Conservation (phyloP, 2,113 vertebrate genomes). For the Bambusicola thoracicus region DNA sequence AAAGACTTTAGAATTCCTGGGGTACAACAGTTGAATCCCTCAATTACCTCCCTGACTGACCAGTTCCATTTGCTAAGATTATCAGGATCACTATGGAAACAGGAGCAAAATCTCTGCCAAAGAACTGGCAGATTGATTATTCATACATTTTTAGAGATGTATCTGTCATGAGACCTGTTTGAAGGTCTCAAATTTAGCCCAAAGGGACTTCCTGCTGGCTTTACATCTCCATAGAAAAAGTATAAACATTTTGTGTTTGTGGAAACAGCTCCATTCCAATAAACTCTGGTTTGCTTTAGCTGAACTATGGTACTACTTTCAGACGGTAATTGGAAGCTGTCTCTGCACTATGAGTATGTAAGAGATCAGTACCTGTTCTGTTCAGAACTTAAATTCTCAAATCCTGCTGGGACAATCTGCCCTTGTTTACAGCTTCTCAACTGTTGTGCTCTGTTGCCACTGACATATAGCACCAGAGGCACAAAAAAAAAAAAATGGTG, state of each 20-base stretch:
- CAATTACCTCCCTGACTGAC: neutral
- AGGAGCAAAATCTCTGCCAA: neutral
- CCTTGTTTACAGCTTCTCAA: neutral
- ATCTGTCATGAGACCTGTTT: neutral
- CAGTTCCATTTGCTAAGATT: neutral
- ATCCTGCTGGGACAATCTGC: neutral
- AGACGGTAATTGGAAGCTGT: neutral
- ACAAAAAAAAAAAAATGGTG: neutral
- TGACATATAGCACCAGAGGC: neutral
- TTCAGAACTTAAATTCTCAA: neutral
- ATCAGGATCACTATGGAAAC: neutral
- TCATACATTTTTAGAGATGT: constrained; percentile 1
- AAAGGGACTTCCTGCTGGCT: neutral
- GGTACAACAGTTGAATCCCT: neutral
- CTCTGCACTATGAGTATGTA: neutral
- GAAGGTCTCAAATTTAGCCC: neutral
- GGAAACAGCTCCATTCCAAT: neutral
- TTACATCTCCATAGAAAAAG: neutral
- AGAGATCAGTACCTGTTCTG: neutral
- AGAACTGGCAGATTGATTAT: neutral
- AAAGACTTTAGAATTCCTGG: neutral
- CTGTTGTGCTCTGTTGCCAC: neutral
- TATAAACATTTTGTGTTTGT: neutral
- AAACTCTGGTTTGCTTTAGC: neutral
- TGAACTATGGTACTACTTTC: neutral